Evolutionary conservation across 2,113 vertebrate genomes (phyloP).

Genomic region (Psilopogon haemacephalus): DNA sequence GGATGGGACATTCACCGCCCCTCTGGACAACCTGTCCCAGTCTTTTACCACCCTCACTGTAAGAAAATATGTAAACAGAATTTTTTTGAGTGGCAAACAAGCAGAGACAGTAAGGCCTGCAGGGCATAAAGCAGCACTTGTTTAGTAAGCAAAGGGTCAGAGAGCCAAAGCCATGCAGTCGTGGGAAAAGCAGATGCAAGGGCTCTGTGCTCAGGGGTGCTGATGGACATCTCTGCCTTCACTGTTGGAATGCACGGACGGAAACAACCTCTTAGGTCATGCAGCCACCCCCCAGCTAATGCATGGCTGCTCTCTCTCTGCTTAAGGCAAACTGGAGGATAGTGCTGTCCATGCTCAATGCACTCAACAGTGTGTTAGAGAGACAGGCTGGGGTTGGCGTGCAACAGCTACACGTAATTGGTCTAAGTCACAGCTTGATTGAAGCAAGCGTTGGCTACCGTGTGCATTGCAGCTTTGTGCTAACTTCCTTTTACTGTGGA

Average conservation of each 20-base stretch:
- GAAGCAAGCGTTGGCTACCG: not conserved
- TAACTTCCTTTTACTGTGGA: not conserved
- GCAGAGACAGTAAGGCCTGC: not conserved
- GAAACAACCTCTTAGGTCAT: not conserved
- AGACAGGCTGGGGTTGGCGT: not conserved
- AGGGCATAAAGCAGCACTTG: not conserved
- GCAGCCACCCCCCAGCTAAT: not conserved
- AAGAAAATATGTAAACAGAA: not conserved
- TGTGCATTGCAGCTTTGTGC: not conserved
- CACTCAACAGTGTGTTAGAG: not conserved
- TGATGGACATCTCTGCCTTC: not conserved
- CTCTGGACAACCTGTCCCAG: too few species aligned
- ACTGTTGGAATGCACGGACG: not conserved
- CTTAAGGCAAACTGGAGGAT: not conserved
- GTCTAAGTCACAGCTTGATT: not conserved
- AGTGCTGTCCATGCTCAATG: not conserved
- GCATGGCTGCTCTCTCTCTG: not conserved
- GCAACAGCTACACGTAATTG: not conserved
- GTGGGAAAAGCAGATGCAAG: not conserved
- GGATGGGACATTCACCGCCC: too few species aligned
- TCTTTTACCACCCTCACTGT: too few species aligned
- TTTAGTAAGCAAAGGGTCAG: not conserved
- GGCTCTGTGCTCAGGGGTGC: fast-evolving
- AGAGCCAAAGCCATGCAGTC: not conserved
- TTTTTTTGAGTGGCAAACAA: not conserved